A percentile compares a stretch with the other conserved stretches of the same genome.
Conservation (phyloP, 2,797 vertebrate species). For the Anolis apletophallus region DNA sequence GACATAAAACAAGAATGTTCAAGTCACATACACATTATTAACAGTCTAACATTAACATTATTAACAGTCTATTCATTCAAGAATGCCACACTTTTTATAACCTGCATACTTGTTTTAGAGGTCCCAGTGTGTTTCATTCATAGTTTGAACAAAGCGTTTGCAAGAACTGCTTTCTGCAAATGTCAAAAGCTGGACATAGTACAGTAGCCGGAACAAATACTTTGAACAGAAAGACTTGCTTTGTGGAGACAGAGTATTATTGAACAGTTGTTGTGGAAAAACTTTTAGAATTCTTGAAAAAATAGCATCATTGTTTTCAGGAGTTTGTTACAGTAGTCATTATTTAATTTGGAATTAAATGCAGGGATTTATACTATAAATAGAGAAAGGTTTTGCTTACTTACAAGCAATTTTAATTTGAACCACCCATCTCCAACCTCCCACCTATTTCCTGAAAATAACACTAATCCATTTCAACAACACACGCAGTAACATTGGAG, state of each 20-base stretch:
- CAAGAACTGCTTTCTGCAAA: background rate
- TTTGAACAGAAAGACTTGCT: background rate
- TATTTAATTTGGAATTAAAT: background rate
- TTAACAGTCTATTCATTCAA: no score
- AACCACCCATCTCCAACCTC: background rate
- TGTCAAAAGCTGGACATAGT: background rate
- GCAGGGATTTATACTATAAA: background rate
- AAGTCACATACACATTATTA: background rate
- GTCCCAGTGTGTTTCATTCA: background rate
- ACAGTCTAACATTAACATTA: background rate
- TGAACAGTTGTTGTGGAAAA: background rate
- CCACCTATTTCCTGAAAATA: background rate
- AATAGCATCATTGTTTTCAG: background rate
- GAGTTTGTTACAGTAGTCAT: no score
- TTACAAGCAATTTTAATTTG: background rate
- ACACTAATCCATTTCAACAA: background rate
- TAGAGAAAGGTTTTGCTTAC: background rate
- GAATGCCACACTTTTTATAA: background rate
- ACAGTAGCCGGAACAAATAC: background rate
- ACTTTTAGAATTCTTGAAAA: background rate
- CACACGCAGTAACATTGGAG: background rate
- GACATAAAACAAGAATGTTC: background rate
- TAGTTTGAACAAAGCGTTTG: background rate
- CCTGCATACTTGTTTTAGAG: no score
- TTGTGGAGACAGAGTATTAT: no score